Percentiles rank a stretch among this genome's conserved stretches.
Conservation (phyloP, 2,113 vertebrate genomes). For the Heterotis niloticus region DNA sequence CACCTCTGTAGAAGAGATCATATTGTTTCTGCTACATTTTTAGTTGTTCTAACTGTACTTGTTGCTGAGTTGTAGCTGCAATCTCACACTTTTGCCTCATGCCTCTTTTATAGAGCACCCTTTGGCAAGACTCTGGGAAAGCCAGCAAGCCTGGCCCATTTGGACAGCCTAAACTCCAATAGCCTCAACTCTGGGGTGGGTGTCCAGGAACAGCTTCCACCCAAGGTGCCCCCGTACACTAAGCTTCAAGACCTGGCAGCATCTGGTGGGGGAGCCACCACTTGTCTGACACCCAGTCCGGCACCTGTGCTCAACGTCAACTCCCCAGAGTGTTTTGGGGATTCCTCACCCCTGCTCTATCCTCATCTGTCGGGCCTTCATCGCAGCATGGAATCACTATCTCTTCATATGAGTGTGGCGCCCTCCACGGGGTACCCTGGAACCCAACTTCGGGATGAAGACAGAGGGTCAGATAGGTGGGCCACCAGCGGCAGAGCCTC, state of each 20-base stretch:
- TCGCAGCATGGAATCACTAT: slow-evolving; percentile 91
- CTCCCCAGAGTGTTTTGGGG: slow-evolving; percentile 84
- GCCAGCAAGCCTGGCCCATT: slow-evolving; percentile 75
- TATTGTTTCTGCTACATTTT: no score
- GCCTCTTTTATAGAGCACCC: slow-evolving; percentile 59
- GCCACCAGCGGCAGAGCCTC: slow-evolving; percentile 50
- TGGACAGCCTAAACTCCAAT: slow-evolving; percentile 88
- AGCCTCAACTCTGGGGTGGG: slow-evolving; percentile 71
- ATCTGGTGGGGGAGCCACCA: slow-evolving; percentile 17
- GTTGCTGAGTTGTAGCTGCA: no score
- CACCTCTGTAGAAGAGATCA: no score
- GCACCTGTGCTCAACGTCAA: slow-evolving; percentile 91
- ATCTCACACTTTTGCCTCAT: neutral
- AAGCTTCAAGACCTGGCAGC: slow-evolving; percentile 76
- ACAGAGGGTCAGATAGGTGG: slow-evolving; percentile 53
- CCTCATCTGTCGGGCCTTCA: slow-evolving; percentile 84
- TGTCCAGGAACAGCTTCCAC: slow-evolving; percentile 59
- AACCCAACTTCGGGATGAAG: slow-evolving; percentile 48
- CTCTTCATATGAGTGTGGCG: slow-evolving; percentile 86
- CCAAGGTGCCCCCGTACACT: slow-evolving; percentile 61
- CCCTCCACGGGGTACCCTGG: slow-evolving; percentile 60
- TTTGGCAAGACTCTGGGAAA: slow-evolving; percentile 78
- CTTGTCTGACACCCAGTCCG: slow-evolving; percentile 84
- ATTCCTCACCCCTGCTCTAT: slow-evolving; percentile 76
- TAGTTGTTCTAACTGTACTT: no score